phyloP scores from a whole-genome alignment of 2,888 invertebrate genomes.

The Belgica antarctica region DNA sequence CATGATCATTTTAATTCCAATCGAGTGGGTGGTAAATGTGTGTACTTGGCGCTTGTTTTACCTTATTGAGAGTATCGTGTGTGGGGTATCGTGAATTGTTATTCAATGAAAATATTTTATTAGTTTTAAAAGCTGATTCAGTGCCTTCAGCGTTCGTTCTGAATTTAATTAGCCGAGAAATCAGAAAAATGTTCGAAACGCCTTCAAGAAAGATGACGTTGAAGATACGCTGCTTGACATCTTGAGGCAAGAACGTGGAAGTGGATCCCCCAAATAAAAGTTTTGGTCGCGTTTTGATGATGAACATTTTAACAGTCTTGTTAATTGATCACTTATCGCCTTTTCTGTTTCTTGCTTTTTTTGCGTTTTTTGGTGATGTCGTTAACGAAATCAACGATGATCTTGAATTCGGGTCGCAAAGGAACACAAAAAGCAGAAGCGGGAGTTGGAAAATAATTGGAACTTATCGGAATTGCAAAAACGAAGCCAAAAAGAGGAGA shows the following conservation, averaged over 20 bases:
- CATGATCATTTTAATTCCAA: no score
- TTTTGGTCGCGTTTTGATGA: no score
- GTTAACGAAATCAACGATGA: constrained; percentile 20
- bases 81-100: neutral
- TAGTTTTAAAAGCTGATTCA: no score
- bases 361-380: neutral
- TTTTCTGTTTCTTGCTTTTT: constrained; percentile 5
- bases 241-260: no score
- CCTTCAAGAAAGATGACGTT: no score
- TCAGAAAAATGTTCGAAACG: neutral
- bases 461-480: constrained; percentile 31
- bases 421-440: constrained; percentile 21
- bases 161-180: neutral
- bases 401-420: neutral
- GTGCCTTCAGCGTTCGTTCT: neutral
- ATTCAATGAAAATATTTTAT: no score
- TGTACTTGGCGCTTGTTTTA: no score
- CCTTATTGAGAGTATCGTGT: neutral
- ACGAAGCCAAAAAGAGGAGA: neutral
- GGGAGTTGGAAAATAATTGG: constrained; percentile 1
- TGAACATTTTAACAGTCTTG: constrained; percentile 19
- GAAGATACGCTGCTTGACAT: no score
- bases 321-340: constrained; percentile 27
- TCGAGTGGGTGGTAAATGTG: no score
- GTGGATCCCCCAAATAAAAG: no score